Conservation (phyloP, 2,888 invertebrate genomes). For the Parapristionchus giblindavisi region DNA sequence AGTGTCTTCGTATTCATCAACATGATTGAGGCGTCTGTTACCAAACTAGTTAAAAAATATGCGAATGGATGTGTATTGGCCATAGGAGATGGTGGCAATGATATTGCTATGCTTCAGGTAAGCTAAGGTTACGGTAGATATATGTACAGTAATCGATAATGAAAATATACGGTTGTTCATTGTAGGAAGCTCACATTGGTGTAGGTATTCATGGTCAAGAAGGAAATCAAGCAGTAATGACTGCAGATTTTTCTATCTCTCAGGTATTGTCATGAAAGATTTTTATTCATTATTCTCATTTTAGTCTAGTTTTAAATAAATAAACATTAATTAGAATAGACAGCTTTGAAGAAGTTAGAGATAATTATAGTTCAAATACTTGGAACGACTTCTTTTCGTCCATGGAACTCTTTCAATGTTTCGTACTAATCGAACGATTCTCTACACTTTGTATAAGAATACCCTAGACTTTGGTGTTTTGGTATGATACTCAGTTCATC, state of each 20-base stretch:
- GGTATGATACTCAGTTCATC: slow-evolving; percentile 1
- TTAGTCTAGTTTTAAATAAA: no score
- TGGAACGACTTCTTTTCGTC: slow-evolving; percentile 47
- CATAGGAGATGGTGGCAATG: slow-evolving; percentile 92
- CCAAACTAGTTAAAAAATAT: slow-evolving; percentile 70
- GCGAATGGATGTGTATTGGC: slow-evolving; percentile 79
- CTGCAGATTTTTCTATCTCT: slow-evolving; percentile 75
- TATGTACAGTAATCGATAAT: not conserved
- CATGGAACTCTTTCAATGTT: slow-evolving; percentile 47
- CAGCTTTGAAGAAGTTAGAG: slow-evolving; percentile 7
- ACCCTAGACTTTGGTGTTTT: slow-evolving; percentile 42
- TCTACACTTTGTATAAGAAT: slow-evolving; percentile 52
- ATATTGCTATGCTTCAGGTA: slow-evolving; percentile 72
- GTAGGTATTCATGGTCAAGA: slow-evolving; percentile 95
- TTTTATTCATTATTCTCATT: no score
- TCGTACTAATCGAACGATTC: slow-evolving; percentile 45
- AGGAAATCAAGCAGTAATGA: slow-evolving; percentile 86
- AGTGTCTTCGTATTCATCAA: no score
- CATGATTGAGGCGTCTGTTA: slow-evolving; percentile 70
- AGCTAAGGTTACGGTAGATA: not conserved
- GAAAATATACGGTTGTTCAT: not conserved
- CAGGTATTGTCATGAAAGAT: no score
- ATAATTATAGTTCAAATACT: slow-evolving; percentile 43
- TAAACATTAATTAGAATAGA: no score
- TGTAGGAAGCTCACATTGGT: slow-evolving; percentile 88